phyloP scores from a whole-genome alignment of 2,113 vertebrate species.

The Heloderma charlesbogerti region DNA sequence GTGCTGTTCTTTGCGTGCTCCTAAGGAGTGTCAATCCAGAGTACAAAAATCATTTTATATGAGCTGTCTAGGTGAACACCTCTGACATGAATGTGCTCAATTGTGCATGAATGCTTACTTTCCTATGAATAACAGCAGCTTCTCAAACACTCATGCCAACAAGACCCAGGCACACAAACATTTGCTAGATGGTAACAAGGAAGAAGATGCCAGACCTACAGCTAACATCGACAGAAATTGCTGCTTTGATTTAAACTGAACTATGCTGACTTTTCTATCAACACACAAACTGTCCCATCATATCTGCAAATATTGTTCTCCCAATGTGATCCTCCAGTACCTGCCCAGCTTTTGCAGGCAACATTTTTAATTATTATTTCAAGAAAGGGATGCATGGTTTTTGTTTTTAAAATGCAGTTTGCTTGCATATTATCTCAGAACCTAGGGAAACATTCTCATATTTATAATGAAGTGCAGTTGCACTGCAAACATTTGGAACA shows the following conservation, averaged over 20 bases:
- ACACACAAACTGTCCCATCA: not conserved
- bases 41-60: constrained; percentile 9
- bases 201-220: not conserved
- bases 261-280: not conserved
- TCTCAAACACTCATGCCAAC: not conserved
- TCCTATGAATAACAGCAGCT: constrained; percentile 23
- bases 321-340: not conserved
- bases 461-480: constrained; percentile 35
- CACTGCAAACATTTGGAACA: constrained; percentile 51
- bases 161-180: constrained; percentile 6
- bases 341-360: not conserved
- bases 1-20: constrained; percentile 20
- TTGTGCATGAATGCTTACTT: constrained; percentile 9
- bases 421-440: constrained; percentile 49
- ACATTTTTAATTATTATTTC: constrained; percentile 53
- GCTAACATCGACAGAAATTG: not conserved
- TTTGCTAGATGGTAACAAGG: constrained; percentile 18
- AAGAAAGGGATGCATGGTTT: constrained; percentile 31
- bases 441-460: constrained; percentile 58
- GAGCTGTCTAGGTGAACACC: not conserved
- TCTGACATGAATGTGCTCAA: constrained; percentile 19
- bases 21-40: not conserved
- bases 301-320: constrained; percentile 6
- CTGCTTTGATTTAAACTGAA: constrained; percentile 22
- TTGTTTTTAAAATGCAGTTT: constrained; percentile 35